Evolutionary conservation across 2,797 vertebrate genomes (phyloP).

Genomic region (Chiloscyllium punctatum): DNA sequence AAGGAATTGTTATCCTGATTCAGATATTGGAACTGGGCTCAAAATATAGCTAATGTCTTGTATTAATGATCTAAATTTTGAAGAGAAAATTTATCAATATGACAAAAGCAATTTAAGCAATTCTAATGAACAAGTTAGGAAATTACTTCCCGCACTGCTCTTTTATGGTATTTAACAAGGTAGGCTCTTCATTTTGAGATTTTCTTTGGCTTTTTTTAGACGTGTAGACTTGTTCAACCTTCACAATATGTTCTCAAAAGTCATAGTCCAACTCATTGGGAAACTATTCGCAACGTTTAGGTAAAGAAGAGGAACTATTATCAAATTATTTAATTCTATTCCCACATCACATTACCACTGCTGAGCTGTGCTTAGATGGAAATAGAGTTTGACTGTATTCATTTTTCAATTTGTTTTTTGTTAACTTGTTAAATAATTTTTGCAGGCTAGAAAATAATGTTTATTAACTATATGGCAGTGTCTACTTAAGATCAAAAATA

Average conservation of each 20-base stretch:
- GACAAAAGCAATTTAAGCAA: background rate
- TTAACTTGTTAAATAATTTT: constrained; percentile 12
- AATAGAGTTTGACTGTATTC: constrained; percentile 5
- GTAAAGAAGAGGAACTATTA: background rate
- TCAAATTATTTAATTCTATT: constrained; percentile 14
- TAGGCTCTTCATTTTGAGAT: background rate
- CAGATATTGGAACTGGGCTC: background rate
- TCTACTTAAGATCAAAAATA: background rate
- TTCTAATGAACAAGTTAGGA: background rate
- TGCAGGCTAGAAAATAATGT: background rate
- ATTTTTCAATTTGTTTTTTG: background rate
- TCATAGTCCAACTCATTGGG: background rate
- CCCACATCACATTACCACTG: background rate
- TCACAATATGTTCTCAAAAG: background rate
- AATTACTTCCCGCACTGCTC: background rate
- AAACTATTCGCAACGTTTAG: background rate
- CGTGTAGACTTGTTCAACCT: background rate
- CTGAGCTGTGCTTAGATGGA: background rate
- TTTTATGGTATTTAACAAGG: background rate
- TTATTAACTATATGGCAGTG: background rate
- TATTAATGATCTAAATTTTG: background rate
- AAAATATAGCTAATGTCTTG: background rate
- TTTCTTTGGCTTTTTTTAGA: background rate
- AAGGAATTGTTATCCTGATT: background rate
- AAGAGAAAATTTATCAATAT: background rate